Evolutionary conservation across 2,113 vertebrate species (phyloP).

Genomic region (Salvelinus alpinus): DNA sequence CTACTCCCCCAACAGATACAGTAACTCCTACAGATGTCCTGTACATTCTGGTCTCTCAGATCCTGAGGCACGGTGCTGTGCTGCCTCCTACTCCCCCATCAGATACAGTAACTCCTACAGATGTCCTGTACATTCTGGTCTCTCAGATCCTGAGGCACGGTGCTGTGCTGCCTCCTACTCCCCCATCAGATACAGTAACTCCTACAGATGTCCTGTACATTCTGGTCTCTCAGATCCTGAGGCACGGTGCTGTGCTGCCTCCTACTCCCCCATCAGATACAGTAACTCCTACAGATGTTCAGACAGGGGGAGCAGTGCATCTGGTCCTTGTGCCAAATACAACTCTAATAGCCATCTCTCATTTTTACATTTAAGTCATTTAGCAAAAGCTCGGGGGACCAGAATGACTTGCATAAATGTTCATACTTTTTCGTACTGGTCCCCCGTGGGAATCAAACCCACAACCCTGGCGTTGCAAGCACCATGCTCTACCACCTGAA

Average conservation of each 20-base stretch:
- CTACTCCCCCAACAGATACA: constrained; percentile 26
- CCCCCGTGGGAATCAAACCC: too few species aligned
- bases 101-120: constrained; percentile 45
- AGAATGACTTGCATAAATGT: too few species aligned
- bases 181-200: constrained; percentile 34
- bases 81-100: constrained; percentile 18
- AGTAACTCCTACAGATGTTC: constrained; percentile 48
- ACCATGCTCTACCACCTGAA: too few species aligned
- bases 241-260: constrained; percentile 7
- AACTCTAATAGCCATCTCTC: neutral
- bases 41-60: neutral
- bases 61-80: neutral
- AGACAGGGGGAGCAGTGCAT: constrained; percentile 19
- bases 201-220: constrained; percentile 2
- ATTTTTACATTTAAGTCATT: too few species aligned
- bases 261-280: constrained; percentile 26
- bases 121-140: constrained; percentile 26
- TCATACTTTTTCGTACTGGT: too few species aligned
- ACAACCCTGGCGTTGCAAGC: too few species aligned
- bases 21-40: constrained; percentile 50
- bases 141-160: neutral
- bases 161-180: constrained; percentile 15
- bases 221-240: neutral
- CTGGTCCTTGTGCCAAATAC: constrained; percentile 22
- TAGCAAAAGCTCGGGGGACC: too few species aligned